A percentile compares a stretch with the other conserved stretches of the same genome.
Evolutionary conservation across 1,140 invertebrate genomes (phyloP).

Genomic region (Chelonus insularis): DNA sequence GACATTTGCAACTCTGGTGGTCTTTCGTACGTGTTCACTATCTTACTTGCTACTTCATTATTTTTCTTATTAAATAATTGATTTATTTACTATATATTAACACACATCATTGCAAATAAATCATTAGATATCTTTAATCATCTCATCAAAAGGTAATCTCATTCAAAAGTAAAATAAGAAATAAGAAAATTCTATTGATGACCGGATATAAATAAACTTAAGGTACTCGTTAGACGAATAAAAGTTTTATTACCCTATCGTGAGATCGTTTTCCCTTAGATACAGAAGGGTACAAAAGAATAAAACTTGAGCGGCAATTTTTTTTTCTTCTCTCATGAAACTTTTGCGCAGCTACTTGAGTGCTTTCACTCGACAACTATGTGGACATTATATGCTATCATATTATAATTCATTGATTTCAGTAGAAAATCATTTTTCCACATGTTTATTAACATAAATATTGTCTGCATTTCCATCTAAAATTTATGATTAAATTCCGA

Average conservation of each 20-base stretch:
- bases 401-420: too few species aligned
- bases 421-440: too few species aligned
- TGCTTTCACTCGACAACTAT: background rate
- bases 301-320: conserved; percentile 11
- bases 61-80: background rate
- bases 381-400: background rate
- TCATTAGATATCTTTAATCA: background rate
- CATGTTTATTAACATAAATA: too few species aligned
- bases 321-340: background rate
- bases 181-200: conserved; percentile 21
- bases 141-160: background rate
- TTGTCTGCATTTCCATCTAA: too few species aligned
- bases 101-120: background rate
- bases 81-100: background rate
- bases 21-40: background rate
- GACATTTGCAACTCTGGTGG: conserved; percentile 9
- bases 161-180: background rate
- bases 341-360: conserved; percentile 4
- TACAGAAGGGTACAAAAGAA: conserved; percentile 18
- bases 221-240: conserved; percentile 53
- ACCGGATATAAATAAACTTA: conserved; percentile 49
- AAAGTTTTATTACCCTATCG: conserved; percentile 55
- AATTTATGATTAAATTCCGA: too few species aligned
- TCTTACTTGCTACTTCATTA: background rate
- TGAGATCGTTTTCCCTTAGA: conserved; percentile 27